A percentile compares a stretch with the other conserved stretches of the same genome.
These are phyloP conservation scores for Fratercula arctica DNA, from an alignment of 2,797 vertebrate genomes.

Conservation along the genomic window DNA sequence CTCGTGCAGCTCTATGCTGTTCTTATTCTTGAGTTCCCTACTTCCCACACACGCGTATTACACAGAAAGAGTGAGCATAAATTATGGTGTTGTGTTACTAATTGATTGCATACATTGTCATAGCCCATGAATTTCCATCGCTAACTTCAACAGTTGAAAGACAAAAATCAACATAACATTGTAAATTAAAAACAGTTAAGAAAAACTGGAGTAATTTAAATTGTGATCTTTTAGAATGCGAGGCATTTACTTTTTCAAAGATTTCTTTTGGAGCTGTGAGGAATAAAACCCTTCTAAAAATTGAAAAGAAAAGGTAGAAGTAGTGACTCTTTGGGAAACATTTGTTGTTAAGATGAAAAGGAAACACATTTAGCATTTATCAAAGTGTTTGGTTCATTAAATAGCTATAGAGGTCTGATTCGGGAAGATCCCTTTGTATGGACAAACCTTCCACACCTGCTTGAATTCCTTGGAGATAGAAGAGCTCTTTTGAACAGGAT, in stretches of 20 bases:
- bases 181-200: neutral
- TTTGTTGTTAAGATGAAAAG: neutral
- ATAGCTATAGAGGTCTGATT: neutral
- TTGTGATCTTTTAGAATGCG: neutral
- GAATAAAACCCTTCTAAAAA: neutral
- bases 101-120: neutral
- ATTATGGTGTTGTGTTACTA: neutral
- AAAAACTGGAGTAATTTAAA: neutral
- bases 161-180: neutral
- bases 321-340: neutral
- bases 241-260: neutral
- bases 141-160: neutral
- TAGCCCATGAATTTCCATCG: neutral
- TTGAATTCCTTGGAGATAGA: neutral
- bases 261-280: neutral
- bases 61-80: neutral
- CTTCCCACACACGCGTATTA: neutral
- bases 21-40: neutral
- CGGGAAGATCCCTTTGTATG: neutral
- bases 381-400: neutral
- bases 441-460: neutral
- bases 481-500: neutral
- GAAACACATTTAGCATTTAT: neutral
- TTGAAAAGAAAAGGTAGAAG: neutral
- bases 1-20: neutral